Percentiles rank a stretch among this genome's conserved stretches.
Evolutionary conservation across 2,113 vertebrate species (phyloP).

Genomic region (Haliaeetus leucogaster): DNA sequence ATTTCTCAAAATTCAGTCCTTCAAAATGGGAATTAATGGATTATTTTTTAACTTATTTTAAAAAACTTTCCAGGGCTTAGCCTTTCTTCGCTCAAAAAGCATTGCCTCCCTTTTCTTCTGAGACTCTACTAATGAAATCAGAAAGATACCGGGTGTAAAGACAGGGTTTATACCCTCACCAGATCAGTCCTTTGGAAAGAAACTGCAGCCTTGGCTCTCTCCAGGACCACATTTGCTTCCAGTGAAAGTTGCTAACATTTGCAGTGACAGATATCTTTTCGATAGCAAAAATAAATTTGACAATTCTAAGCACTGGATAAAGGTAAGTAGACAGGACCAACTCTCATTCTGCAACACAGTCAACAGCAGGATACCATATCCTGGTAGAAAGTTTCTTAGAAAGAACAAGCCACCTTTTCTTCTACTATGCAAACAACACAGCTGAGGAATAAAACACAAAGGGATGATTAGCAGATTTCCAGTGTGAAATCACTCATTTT

Average conservation of each 20-base stretch:
- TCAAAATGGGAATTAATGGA: neutral
- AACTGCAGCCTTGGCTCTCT: neutral
- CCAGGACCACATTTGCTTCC: neutral
- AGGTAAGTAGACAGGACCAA: neutral
- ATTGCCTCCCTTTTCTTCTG: neutral
- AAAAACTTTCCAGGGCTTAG: neutral
- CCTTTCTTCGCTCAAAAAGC: neutral
- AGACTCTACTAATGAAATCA: neutral
- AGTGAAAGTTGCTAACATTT: neutral
- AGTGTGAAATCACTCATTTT: neutral
- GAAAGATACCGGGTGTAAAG: neutral
- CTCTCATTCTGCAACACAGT: neutral
- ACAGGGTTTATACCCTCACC: neutral
- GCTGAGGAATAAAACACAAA: neutral
- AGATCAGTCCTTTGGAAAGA: neutral
- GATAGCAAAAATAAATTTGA: neutral
- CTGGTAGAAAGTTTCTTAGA: neutral
- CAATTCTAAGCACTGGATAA: neutral
- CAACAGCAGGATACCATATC: neutral
- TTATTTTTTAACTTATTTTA: neutral
- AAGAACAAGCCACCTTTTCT: neutral
- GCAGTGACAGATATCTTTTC: neutral
- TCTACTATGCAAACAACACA: neutral
- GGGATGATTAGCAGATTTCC: neutral
- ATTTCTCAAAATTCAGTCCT: neutral